These are phyloP conservation scores for Brachyalestes nurse DNA, from an alignment of 2,797 vertebrate genomes.

Conservation along the genomic window DNA sequence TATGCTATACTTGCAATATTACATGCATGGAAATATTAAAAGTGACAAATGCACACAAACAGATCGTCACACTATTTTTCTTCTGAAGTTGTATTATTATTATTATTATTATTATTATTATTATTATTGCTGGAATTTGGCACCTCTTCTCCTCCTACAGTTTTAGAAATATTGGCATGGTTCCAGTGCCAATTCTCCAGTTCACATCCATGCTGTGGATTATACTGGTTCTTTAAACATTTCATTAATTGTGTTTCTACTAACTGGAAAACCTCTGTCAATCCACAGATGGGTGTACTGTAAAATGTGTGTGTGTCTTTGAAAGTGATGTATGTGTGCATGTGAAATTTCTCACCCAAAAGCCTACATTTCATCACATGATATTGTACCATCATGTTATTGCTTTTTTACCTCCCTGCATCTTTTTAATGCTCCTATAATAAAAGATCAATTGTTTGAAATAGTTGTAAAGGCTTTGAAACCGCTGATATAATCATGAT, in stretches of 20 bases:
- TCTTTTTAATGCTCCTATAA: background rate
- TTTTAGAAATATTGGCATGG: too few species aligned
- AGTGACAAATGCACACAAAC: slow-evolving; percentile 5
- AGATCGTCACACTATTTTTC: background rate
- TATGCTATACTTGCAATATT: slow-evolving; percentile 34
- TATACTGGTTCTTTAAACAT: background rate
- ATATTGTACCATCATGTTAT: background rate
- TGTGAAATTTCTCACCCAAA: background rate
- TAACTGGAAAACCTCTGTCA: background rate
- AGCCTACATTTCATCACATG: background rate
- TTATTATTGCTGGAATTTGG: too few species aligned
- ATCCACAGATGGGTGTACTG: background rate
- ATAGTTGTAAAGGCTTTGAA: slow-evolving; percentile 4
- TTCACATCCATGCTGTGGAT: background rate
- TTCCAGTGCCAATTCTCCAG: too few species aligned
- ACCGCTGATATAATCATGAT: background rate
- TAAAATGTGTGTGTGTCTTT: background rate
- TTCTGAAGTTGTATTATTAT: too few species aligned
- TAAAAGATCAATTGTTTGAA: background rate
- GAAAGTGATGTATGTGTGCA: background rate
- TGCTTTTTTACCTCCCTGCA: background rate
- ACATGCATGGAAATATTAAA: slow-evolving; percentile 45
- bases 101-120: too few species aligned
- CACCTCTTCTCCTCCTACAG: too few species aligned
- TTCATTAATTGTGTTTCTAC: slow-evolving; percentile 4